Evolutionary conservation across 2,797 vertebrate genomes (phyloP).

Genomic region (Lagocephalus sceleratus): DNA sequence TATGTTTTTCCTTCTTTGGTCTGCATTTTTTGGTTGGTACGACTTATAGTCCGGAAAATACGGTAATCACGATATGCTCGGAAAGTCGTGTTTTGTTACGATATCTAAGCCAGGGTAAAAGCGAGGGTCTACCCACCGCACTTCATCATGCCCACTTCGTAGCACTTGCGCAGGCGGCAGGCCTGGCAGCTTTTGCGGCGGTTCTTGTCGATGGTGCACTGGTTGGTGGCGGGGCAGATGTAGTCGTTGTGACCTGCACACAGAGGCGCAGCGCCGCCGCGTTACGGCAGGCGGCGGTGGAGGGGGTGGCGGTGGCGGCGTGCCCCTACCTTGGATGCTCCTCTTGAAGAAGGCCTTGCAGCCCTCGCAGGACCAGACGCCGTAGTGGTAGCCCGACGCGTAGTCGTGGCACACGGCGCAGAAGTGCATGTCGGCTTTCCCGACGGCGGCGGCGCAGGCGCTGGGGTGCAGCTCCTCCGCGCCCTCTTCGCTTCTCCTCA

Average conservation of each 20-base stretch:
- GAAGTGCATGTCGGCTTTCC: slow-evolving; percentile 87
- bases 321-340: slow-evolving; percentile 97
- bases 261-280: too few species aligned
- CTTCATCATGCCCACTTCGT: slow-evolving; percentile 98
- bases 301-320: slow-evolving; percentile 35
- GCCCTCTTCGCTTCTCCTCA: slow-evolving; percentile 48
- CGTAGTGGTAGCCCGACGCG: slow-evolving; percentile 97
- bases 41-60: too few species aligned
- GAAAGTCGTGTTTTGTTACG: too few species aligned
- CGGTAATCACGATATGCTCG: too few species aligned
- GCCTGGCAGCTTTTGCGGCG: slow-evolving; percentile 97
- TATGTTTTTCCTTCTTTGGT: too few species aligned
- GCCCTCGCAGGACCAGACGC: slow-evolving; percentile 98
- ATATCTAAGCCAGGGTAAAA: background rate
- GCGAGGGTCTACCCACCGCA: slow-evolving; percentile 77
- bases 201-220: slow-evolving; percentile 98
- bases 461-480: slow-evolving; percentile 68
- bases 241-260: slow-evolving; percentile 91
- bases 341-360: slow-evolving; percentile 99
- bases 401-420: slow-evolving; percentile 97
- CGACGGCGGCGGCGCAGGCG: slow-evolving; percentile 26
- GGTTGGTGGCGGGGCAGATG: slow-evolving; percentile 97
- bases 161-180: slow-evolving; percentile 94
- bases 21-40: too few species aligned
- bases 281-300: too few species aligned